Evolutionary conservation across 2,888 invertebrate species (phyloP).

Genomic region (Synanthedon vespiformis): DNA sequence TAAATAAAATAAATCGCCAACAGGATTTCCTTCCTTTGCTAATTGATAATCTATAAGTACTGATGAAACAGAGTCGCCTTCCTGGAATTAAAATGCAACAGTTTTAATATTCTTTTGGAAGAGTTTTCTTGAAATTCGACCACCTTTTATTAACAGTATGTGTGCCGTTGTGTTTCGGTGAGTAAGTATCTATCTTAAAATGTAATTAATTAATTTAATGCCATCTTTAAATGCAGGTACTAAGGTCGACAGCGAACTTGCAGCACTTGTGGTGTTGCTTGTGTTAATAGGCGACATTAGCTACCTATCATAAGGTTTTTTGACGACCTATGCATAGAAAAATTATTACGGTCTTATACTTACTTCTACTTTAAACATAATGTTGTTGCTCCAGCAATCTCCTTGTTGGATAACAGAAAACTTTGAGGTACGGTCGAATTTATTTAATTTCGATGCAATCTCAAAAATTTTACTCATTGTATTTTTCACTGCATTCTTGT

Average conservation of each 20-base stretch:
- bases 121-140: no score
- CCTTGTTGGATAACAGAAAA: conserved; percentile 6
- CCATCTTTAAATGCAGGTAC: no score
- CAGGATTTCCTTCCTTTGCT: conserved; percentile 21
- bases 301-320: no score
- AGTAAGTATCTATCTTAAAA: no score
- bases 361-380: conserved; percentile 5
- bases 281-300: no score
- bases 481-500: conserved; percentile 14
- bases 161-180: no score
- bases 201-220: no score
- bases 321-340: no score
- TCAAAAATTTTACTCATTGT: conserved; percentile 6
- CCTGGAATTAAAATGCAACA: conserved; percentile 16
- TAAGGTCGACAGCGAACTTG: no score
- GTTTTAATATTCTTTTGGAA: no score
- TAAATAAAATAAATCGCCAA: conserved; percentile 22
- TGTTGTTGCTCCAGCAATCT: conserved; percentile 7
- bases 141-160: no score
- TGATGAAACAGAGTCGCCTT: conserved; percentile 12
- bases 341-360: background rate
- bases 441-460: conserved; percentile 7
- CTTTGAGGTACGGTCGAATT: conserved; percentile 14
- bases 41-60: conserved; percentile 32
- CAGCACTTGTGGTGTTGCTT: no score